Percentiles rank a stretch among this genome's conserved stretches.
These are phyloP conservation scores for Coregonus clupeaformis DNA, from an alignment of 2,113 vertebrate species.

Conservation along the genomic window DNA sequence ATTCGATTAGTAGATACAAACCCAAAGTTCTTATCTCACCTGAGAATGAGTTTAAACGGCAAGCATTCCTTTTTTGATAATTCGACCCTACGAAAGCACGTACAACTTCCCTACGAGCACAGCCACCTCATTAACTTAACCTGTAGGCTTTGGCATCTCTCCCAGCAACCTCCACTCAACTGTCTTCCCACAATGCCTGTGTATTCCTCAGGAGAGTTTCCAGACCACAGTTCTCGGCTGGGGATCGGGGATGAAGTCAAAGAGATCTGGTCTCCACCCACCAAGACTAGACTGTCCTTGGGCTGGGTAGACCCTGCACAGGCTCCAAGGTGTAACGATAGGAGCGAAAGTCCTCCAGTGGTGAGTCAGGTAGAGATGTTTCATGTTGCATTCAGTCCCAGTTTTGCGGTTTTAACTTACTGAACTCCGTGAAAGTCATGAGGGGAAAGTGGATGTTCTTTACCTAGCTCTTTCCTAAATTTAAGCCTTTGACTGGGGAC, in stretches of 20 bases:
- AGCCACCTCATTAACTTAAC: conserved; percentile 78
- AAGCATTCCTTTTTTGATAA: conserved; percentile 77
- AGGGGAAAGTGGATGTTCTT: conserved; percentile 80
- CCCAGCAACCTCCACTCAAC: conserved; percentile 85
- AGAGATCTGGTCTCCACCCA: conserved; percentile 81
- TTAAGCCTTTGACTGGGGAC: conserved; percentile 63
- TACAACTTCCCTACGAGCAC: conserved; percentile 79
- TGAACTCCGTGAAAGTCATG: conserved; percentile 85
- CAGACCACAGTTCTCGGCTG: conserved; percentile 84
- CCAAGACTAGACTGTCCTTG: conserved; percentile 79
- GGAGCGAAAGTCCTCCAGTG: conserved; percentile 54
- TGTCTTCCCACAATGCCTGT: conserved; percentile 78
- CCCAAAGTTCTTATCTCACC: conserved; percentile 61
- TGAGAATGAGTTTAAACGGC: conserved; percentile 78
- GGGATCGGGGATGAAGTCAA: conserved; percentile 72
- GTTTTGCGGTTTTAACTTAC: conserved; percentile 68
- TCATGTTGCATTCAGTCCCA: conserved; percentile 43
- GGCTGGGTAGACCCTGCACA: conserved; percentile 77
- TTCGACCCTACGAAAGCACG: conserved; percentile 84
- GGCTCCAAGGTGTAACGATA: conserved; percentile 46
- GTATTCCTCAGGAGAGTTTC: conserved; percentile 78
- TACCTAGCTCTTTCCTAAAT: conserved; percentile 74
- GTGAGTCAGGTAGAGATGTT: conserved; percentile 47
- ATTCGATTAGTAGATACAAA: background rate
- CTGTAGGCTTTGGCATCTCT: conserved; percentile 78